Evolutionary conservation across 2,797 vertebrate species (phyloP).

Genomic region (Pterois miles): DNA sequence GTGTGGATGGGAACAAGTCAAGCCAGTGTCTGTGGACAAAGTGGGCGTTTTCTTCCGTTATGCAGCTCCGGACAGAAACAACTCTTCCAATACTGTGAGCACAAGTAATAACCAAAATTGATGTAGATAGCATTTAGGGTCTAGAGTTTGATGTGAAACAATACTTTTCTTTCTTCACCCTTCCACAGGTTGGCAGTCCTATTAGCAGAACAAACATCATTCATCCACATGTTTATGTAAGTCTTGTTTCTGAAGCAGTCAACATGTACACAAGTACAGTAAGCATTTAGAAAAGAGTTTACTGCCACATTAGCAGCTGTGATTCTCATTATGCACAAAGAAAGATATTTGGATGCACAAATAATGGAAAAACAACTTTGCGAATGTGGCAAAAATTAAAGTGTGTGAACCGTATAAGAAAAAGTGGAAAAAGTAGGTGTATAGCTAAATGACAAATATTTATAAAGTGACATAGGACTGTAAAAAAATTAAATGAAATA

Average conservation of each 20-base stretch:
- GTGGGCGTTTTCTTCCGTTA: slow-evolving; percentile 97
- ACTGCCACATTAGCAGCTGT: neutral
- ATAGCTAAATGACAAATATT: too few relatives aligned
- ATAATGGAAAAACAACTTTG: neutral
- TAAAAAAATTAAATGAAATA: too few relatives aligned
- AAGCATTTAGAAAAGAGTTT: neutral
- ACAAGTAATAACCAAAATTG: neutral
- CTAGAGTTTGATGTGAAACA: neutral
- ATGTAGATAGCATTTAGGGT: too few relatives aligned
- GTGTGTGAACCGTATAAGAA: too few relatives aligned
- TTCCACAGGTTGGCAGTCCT: slow-evolving; percentile 92
- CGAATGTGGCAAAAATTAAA: neutral
- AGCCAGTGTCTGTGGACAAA: slow-evolving; percentile 97
- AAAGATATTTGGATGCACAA: neutral
- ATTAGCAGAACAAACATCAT: slow-evolving; percentile 97
- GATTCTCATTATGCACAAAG: neutral
- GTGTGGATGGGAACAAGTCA: slow-evolving; percentile 96
- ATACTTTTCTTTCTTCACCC: neutral
- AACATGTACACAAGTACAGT: neutral
- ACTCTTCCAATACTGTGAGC: slow-evolving; percentile 91
- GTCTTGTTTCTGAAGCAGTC: slow-evolving; percentile 60
- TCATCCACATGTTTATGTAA: slow-evolving; percentile 98
- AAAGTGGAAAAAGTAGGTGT: too few relatives aligned
- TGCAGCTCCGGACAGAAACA: slow-evolving; percentile 93
- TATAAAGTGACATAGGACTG: too few relatives aligned